Evolutionary conservation across 2,797 vertebrate species (phyloP).

Genomic region (Acanthurus tractus): DNA sequence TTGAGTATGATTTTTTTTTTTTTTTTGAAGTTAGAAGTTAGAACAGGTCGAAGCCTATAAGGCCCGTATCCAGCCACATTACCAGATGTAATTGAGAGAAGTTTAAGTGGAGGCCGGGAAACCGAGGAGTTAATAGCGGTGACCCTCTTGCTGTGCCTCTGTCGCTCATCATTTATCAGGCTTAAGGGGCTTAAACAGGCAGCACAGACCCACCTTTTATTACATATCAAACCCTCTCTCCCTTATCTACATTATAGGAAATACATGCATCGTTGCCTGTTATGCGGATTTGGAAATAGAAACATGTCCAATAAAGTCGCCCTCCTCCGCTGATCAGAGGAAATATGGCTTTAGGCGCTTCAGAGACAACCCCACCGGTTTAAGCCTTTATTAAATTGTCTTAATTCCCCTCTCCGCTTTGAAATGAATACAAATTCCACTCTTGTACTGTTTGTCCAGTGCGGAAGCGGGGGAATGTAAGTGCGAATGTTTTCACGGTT

Average conservation of each 20-base stretch:
- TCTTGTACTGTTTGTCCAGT: conserved; percentile 71
- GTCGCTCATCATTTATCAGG: conserved; percentile 89
- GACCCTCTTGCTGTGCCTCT: conserved; percentile 86
- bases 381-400: conserved; percentile 81
- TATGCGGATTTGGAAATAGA: conserved; percentile 85
- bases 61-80: conserved; percentile 78
- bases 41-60: conserved; percentile 64
- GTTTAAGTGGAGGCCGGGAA: conserved; percentile 84
- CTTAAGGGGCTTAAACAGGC: conserved; percentile 87
- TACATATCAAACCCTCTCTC: conserved; percentile 81
- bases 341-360: conserved; percentile 78
- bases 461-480: conserved; percentile 21
- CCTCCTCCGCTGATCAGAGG: conserved; percentile 82
- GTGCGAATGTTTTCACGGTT: conserved; percentile 50
- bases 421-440: conserved; percentile 66
- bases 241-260: conserved; percentile 84
- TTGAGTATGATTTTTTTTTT: conserved; percentile 40
- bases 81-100: conserved; percentile 86
- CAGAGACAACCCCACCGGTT: conserved; percentile 71
- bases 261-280: conserved; percentile 82
- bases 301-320: conserved; percentile 83
- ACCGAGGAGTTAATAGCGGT: conserved; percentile 87
- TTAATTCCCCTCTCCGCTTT: conserved; percentile 73
- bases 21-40: conserved; percentile 41
- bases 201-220: conserved; percentile 83